phyloP scores from a whole-genome alignment of 2,113 vertebrate species.

The Neotoma lepida region DNA sequence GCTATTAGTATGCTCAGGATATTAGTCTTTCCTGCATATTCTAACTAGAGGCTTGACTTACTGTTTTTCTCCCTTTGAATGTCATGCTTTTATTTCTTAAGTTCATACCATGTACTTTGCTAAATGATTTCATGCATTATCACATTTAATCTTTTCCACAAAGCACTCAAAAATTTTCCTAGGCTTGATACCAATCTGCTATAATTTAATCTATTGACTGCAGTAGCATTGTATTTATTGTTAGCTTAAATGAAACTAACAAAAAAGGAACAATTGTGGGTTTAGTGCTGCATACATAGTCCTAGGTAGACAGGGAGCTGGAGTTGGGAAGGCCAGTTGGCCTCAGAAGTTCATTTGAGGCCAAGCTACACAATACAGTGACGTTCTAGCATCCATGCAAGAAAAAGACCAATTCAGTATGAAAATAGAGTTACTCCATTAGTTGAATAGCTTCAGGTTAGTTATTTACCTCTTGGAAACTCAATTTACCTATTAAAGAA shows the following conservation, averaged over 20 bases:
- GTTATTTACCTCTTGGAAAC: neutral
- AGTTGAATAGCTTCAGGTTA: neutral
- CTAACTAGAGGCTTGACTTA: neutral
- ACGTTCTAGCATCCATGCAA: neutral
- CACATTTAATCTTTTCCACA: neutral
- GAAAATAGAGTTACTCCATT: neutral
- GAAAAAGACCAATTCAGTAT: neutral
- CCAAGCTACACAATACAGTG: neutral
- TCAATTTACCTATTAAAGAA: neutral
- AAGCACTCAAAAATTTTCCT: conserved; percentile 6
- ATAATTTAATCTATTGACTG: neutral
- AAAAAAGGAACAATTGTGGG: neutral
- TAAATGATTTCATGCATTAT: neutral
- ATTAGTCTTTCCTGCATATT: neutral
- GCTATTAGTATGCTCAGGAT: neutral
- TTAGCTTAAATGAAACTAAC: conserved; percentile 20
- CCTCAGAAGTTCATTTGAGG: neutral
- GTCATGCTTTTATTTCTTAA: neutral
- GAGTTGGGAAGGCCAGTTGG: neutral
- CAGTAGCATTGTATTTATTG: neutral
- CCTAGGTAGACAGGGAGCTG: neutral
- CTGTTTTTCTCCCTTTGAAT: neutral
- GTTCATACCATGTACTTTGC: neutral
- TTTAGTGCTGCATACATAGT: neutral
- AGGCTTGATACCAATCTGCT: neutral